Conservation (phyloP, 2,113 vertebrate species). For the Candoia aspera region DNA sequence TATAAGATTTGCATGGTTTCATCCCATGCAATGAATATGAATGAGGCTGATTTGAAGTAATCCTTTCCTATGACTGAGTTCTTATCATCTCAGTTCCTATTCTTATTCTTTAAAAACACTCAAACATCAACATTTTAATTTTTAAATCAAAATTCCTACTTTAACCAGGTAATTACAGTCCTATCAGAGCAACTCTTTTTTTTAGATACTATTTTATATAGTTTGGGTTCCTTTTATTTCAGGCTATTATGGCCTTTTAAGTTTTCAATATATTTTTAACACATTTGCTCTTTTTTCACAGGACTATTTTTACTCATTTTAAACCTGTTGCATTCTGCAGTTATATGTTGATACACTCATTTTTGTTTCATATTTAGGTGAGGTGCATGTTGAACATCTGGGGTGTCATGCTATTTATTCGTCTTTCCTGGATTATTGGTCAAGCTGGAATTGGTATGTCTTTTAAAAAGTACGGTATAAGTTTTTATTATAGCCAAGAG, state of each 20-base stretch:
- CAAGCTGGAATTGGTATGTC: constrained; percentile 93
- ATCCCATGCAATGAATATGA: neutral
- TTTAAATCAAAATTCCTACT: neutral
- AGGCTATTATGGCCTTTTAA: neutral
- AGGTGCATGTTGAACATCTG: constrained; percentile 99
- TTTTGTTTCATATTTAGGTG: constrained; percentile 78
- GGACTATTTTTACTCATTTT: neutral
- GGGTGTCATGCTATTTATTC: constrained; percentile 99
- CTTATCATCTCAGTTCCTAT: neutral
- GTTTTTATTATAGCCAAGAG: constrained; percentile 46
- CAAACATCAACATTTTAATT: neutral
- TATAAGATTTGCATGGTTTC: neutral
- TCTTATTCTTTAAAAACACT: neutral
- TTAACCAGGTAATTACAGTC: neutral
- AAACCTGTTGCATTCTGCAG: neutral
- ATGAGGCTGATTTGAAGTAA: neutral
- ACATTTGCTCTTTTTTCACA: neutral
- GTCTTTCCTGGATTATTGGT: constrained; percentile 97
- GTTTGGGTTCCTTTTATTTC: neutral
- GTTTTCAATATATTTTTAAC: neutral
- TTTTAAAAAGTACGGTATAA: constrained; percentile 22
- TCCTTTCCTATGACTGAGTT: neutral
- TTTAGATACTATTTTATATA: neutral
- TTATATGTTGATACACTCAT: constrained; percentile 19
- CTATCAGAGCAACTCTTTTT: neutral